Percentiles rank a stretch among this genome's conserved stretches.
Evolutionary conservation across 1,140 invertebrate species (phyloP).

Genomic region (Sycophaga agraensis): DNA sequence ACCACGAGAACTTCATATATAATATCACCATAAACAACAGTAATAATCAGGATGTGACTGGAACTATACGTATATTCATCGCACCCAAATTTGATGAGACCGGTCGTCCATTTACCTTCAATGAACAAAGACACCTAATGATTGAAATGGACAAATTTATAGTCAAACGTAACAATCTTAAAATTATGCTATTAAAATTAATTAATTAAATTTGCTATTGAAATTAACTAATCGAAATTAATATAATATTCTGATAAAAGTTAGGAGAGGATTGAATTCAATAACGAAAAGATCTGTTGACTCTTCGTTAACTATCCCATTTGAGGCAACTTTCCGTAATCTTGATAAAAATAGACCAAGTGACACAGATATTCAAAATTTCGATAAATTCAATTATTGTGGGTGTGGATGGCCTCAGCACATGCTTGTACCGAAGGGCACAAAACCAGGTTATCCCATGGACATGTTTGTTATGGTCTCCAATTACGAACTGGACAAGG

Average conservation of each 20-base stretch:
- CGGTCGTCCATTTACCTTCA: constrained; percentile 63
- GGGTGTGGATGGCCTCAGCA: constrained; percentile 88
- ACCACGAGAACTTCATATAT: constrained; percentile 68
- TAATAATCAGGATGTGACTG: constrained; percentile 57
- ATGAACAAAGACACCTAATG: constrained; percentile 70
- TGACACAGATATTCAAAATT: constrained; percentile 26
- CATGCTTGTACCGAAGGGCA: constrained; percentile 78
- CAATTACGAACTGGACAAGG: constrained; percentile 70
- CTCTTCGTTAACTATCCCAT: constrained; percentile 67
- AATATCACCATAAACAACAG: constrained; percentile 69
- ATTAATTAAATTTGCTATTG: not conserved
- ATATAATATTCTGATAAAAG: constrained; percentile 47
- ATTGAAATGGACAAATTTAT: constrained; percentile 72
- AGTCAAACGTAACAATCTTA: not conserved
- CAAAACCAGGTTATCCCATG: constrained; percentile 65
- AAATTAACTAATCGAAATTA: too few species aligned
- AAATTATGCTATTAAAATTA: not conserved
- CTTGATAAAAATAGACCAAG: constrained; percentile 52
- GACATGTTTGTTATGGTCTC: constrained; percentile 82
- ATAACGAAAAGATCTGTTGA: constrained; percentile 60
- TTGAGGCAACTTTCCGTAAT: constrained; percentile 66
- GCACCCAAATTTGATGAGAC: constrained; percentile 71
- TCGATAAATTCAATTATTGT: constrained; percentile 54
- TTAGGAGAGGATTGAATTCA: constrained; percentile 60
- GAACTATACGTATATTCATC: constrained; percentile 77